Conservation (phyloP, 2,797 vertebrate genomes). For the Phrynocephalus forsythii region DNA sequence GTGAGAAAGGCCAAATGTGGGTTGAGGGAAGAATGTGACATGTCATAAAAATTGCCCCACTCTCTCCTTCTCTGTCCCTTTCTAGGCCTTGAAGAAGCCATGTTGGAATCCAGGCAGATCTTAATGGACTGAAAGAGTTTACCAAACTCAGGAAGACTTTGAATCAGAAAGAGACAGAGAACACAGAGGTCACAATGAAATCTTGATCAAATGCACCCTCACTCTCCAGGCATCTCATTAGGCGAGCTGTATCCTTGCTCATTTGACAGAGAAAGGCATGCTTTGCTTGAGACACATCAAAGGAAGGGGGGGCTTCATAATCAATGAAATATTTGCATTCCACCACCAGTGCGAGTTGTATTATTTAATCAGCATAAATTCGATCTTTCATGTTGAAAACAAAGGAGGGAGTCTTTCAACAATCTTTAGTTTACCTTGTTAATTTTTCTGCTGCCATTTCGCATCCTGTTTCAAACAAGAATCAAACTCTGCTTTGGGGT, state of each 20-base stretch:
- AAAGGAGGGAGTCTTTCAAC: neutral
- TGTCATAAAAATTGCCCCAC: too few species aligned
- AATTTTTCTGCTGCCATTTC: neutral
- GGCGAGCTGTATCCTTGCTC: conserved; percentile 2
- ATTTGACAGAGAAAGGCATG: neutral
- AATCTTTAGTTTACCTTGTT: neutral
- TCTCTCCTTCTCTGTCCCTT: neutral
- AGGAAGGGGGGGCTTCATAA: conserved; percentile 16
- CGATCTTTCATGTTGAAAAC: conserved; percentile 23
- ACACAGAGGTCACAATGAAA: conserved; percentile 20
- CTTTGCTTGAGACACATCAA: conserved; percentile 34
- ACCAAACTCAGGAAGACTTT: neutral
- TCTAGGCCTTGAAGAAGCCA: neutral
- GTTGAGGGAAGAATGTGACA: too few species aligned
- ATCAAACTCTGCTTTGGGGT: neutral
- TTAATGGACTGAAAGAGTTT: neutral
- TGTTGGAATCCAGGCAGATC: neutral
- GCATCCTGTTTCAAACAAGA: neutral
- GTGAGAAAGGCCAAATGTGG: too few species aligned
- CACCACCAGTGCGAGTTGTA: conserved; percentile 44
- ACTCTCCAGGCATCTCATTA: conserved; percentile 31
- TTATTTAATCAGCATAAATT: conserved; percentile 52
- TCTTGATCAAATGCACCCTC: neutral
- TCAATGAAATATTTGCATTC: conserved; percentile 58
- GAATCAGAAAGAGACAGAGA: conserved; percentile 9